Conservation (phyloP, 2,888 invertebrate species). For the Linhomoeus sp. region DNA sequence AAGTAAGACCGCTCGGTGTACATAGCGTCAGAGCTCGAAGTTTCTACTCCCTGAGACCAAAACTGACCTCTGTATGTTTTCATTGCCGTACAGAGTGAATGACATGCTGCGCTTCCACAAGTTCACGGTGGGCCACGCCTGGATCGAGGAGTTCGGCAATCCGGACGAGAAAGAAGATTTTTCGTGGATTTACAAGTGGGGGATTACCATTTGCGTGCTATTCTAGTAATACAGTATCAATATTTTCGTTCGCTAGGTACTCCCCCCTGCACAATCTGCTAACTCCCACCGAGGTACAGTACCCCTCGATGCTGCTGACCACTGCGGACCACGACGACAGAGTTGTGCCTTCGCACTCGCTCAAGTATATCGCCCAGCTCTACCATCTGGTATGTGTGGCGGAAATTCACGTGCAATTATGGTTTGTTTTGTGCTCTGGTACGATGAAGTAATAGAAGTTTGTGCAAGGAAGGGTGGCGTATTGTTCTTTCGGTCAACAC, state of each 20-base stretch:
- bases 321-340: slow-evolving; percentile 98
- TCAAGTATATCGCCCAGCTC: slow-evolving; percentile 76
- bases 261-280: slow-evolving; percentile 82
- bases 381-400: slow-evolving; percentile 43
- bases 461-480: too few relatives aligned
- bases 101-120: slow-evolving; percentile 95
- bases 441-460: too few relatives aligned
- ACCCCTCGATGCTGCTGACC: slow-evolving; percentile 70
- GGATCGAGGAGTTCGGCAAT: slow-evolving; percentile 86
- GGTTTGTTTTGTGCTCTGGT: too few relatives aligned
- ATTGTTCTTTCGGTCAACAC: too few relatives aligned
- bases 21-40: too few relatives aligned
- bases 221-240: too few relatives aligned
- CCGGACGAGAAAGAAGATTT: slow-evolving; percentile 66
- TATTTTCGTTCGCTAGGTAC: slow-evolving; percentile 31
- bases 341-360: slow-evolving; percentile 86
- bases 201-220: neutral
- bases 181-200: slow-evolving; percentile 50
- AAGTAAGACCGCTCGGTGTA: too few relatives aligned
- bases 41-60: too few relatives aligned
- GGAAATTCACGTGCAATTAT: neutral
- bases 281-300: slow-evolving; percentile 44
- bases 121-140: slow-evolving; percentile 90
- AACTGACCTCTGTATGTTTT: too few relatives aligned
- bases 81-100: slow-evolving; percentile 50